Evolutionary conservation across 2,797 vertebrate genomes (phyloP).

Genomic region (Myoxocephalus aenaeus): DNA sequence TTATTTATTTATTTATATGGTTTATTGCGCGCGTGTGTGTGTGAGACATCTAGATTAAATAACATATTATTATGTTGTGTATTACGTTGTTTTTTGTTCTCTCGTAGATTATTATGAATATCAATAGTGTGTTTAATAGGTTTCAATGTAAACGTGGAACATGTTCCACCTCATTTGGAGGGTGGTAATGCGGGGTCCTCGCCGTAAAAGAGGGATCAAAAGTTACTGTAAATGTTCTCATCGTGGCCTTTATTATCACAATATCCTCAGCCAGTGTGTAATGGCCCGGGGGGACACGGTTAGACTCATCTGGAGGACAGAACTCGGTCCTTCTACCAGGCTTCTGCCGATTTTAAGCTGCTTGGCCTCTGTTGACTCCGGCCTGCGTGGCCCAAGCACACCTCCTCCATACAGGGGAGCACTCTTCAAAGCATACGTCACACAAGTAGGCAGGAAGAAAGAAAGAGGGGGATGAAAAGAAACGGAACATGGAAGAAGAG

Average conservation of each 20-base stretch:
- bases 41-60: conserved; percentile 19
- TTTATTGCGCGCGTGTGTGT: too few relatives aligned
- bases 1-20: too few relatives aligned
- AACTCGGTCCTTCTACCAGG: not conserved
- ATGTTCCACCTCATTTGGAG: not conserved
- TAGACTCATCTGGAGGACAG: not conserved
- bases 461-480: not conserved
- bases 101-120: conserved; percentile 1
- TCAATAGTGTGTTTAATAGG: not conserved
- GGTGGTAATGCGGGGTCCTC: not conserved
- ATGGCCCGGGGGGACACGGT: not conserved
- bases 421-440: not conserved
- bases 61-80: conserved; percentile 4
- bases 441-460: not conserved
- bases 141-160: conserved; percentile 2
- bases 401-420: too few relatives aligned
- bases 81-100: conserved; percentile 11
- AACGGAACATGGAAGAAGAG: not conserved
- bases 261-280: not conserved
- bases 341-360: not conserved
- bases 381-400: not conserved
- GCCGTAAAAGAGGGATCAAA: not conserved
- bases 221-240: not conserved
- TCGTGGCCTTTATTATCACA: not conserved
- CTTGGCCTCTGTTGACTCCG: not conserved